Percentiles rank a stretch among this genome's conserved stretches.
Evolutionary conservation across 2,797 vertebrate species (phyloP).

Genomic region (Hephaestus fuliginosus): DNA sequence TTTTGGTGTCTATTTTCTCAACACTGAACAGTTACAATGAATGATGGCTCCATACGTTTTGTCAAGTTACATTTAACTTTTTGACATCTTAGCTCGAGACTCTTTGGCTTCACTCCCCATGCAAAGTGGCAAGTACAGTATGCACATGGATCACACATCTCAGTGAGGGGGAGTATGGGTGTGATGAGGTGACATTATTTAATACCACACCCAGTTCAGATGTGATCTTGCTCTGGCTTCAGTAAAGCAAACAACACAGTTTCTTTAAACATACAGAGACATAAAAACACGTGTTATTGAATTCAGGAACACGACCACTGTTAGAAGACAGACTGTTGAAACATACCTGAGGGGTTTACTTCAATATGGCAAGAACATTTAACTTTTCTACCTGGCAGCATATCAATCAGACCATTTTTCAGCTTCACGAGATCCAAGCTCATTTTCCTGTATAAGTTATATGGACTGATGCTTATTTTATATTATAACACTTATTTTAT

Average conservation of each 20-base stretch:
- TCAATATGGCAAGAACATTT: background rate
- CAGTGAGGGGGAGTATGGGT: slow-evolving; percentile 15
- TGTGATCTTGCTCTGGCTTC: slow-evolving; percentile 1
- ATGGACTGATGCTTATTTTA: too few relatives aligned
- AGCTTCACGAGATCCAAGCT: background rate
- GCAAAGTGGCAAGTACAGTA: slow-evolving; percentile 44
- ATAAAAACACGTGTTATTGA: slow-evolving; percentile 33
- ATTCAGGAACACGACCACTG: slow-evolving; percentile 5
- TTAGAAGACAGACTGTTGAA: slow-evolving; percentile 23
- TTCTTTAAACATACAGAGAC: slow-evolving; percentile 32
- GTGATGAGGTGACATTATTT: slow-evolving; percentile 38
- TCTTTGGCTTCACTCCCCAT: slow-evolving; percentile 51
- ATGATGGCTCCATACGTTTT: background rate
- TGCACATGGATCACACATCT: slow-evolving; percentile 41
- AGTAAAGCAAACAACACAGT: slow-evolving; percentile 25
- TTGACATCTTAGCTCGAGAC: background rate
- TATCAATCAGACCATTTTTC: too few relatives aligned
- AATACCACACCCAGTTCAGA: background rate
- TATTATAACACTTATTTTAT: background rate
- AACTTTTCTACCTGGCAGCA: background rate
- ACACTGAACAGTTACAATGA: background rate
- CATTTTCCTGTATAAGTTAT: background rate
- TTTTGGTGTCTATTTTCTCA: slow-evolving; percentile 53
- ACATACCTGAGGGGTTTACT: background rate
- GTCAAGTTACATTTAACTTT: background rate